Percentiles rank a stretch among this genome's conserved stretches.
phyloP scores from a whole-genome alignment of 2,113 vertebrate species.

The Rhea americana region DNA sequence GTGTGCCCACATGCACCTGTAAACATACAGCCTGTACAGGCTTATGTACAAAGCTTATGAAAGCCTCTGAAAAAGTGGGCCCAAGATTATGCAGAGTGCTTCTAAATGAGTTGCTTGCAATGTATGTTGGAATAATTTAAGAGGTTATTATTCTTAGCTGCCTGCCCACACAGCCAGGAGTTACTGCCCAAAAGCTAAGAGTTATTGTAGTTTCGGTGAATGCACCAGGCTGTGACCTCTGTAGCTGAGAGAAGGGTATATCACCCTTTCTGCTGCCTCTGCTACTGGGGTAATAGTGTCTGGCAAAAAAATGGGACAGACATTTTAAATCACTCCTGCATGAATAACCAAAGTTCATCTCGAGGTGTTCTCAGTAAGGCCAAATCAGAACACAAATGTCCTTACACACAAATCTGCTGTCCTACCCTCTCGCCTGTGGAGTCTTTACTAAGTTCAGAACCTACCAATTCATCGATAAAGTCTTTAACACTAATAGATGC shows the following conservation, averaged over 20 bases:
- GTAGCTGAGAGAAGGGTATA: not conserved
- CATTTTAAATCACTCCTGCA: constrained; percentile 38
- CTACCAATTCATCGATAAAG: not conserved
- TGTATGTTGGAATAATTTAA: constrained; percentile 6
- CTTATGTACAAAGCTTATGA: not conserved
- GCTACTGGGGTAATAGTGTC: constrained; percentile 8
- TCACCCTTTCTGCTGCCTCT: constrained; percentile 27
- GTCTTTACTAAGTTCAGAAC: not conserved
- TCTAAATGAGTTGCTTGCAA: constrained; percentile 2
- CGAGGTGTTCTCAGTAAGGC: not conserved
- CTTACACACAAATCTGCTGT: not conserved
- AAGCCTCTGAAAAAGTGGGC: not conserved
- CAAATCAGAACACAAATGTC: not conserved
- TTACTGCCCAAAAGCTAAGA: constrained; percentile 22
- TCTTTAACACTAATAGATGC: not conserved
- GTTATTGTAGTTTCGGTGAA: not conserved
- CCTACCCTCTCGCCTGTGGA: not conserved
- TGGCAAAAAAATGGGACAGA: not conserved
- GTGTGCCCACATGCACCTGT: fast-evolving
- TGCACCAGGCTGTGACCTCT: constrained; percentile 4
- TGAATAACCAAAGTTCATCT: not conserved
- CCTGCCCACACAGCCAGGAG: constrained; percentile 24
- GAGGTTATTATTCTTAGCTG: constrained; percentile 34
- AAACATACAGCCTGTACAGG: not conserved
- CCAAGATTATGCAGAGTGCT: not conserved